phyloP scores from a whole-genome alignment of 2,888 invertebrate genomes.

The Maniola hyperantus region DNA sequence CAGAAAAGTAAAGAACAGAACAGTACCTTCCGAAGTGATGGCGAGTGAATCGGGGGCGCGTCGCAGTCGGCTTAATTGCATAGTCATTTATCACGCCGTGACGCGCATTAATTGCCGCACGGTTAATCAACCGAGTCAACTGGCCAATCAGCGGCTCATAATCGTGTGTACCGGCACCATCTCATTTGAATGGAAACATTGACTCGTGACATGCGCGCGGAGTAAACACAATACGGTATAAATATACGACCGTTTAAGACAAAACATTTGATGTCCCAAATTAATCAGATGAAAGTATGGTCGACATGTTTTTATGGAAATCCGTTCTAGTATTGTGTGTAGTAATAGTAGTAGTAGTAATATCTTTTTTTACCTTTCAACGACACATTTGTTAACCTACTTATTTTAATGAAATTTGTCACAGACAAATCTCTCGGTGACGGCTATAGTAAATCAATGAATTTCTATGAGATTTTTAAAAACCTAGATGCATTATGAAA shows the following conservation, averaged over 20 bases:
- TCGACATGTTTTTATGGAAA: too few species aligned
- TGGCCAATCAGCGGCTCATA: slow-evolving; percentile 40
- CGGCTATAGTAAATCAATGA: too few species aligned
- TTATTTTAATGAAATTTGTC: too few species aligned
- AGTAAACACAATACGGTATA: slow-evolving; percentile 1
- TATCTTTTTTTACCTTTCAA: too few species aligned
- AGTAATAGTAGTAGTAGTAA: too few species aligned
- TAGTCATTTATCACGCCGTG: slow-evolving; percentile 40
- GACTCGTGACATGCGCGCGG: slow-evolving; percentile 3
- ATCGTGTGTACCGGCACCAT: slow-evolving; percentile 18
- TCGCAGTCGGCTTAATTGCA: slow-evolving; percentile 35
- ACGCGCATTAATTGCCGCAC: slow-evolving; percentile 49
- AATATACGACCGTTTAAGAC: neutral
- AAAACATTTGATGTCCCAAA: neutral
- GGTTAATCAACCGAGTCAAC: slow-evolving; percentile 48
- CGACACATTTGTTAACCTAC: too few species aligned
- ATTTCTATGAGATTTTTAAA: too few species aligned
- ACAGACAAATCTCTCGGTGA: too few species aligned
- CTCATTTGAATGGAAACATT: slow-evolving; percentile 24
- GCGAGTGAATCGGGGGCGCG: slow-evolving; percentile 37
- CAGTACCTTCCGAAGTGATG: slow-evolving; percentile 26
- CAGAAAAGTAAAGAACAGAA: neutral
- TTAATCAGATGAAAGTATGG: too few species aligned
- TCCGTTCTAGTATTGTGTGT: too few species aligned
- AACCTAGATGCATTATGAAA: neutral